Conservation (phyloP, 2,113 vertebrate genomes). For the Mungos mungo region DNA sequence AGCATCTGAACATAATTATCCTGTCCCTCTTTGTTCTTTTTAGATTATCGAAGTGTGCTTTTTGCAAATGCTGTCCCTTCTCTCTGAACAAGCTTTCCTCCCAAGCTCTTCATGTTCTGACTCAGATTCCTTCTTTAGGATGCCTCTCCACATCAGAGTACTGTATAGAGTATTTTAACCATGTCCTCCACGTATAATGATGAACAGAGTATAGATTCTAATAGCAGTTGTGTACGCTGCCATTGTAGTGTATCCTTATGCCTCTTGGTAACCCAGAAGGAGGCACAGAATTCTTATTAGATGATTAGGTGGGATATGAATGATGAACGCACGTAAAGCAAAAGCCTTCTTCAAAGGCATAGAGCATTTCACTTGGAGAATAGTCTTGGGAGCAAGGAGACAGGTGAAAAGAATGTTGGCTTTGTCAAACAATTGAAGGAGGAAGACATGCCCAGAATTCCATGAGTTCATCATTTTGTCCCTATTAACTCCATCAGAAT, state of each 20-base stretch:
- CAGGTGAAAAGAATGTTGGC: not conserved
- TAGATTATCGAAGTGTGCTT: not conserved
- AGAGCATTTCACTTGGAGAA: not conserved
- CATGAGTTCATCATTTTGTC: not conserved
- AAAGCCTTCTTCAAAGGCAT: not conserved
- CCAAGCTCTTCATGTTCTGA: not conserved
- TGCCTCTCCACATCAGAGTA: not conserved
- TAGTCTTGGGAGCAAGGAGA: not conserved
- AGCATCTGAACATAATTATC: not conserved
- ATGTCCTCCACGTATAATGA: not conserved
- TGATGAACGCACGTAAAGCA: not conserved
- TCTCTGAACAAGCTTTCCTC: not conserved
- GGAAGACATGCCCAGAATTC: not conserved
- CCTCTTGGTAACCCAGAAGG: not conserved
- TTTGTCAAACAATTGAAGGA: not conserved
- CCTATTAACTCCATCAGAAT: not conserved
- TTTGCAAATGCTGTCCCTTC: not conserved
- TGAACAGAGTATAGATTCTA: not conserved
- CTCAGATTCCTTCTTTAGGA: not conserved
- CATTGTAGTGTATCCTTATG: not conserved
- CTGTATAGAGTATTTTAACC: not conserved
- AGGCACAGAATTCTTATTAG: too few species aligned
- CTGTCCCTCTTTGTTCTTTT: not conserved
- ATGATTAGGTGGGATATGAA: not conserved
- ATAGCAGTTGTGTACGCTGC: not conserved